These are phyloP conservation scores for Aplysia californica DNA, from an alignment of 1,140 invertebrate genomes.

Conservation along the genomic window DNA sequence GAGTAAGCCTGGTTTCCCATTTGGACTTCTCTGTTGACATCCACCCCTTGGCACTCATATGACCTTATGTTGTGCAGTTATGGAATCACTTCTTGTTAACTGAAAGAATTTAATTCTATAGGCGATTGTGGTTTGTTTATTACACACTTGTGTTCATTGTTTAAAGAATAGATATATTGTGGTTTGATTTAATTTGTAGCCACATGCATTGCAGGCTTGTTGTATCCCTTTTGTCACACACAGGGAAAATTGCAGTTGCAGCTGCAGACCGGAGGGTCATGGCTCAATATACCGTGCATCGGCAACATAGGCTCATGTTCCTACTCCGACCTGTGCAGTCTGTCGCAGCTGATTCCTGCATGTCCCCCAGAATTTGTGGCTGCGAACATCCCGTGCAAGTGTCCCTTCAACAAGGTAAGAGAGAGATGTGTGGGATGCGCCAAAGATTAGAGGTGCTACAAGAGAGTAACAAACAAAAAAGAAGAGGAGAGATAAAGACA, in stretches of 20 bases:
- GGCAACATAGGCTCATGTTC: constrained; percentile 16
- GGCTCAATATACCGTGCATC: constrained; percentile 22
- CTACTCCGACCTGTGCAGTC: neutral
- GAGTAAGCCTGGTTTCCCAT: no score
- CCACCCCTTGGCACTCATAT: no score
- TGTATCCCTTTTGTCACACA: no score
- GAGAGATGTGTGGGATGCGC: neutral
- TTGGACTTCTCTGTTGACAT: no score
- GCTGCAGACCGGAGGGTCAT: neutral
- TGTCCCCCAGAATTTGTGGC: constrained; percentile 6
- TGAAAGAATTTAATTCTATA: no score
- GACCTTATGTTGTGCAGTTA: no score
- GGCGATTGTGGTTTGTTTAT: no score
- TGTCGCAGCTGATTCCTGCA: neutral
- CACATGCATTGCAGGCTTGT: no score
- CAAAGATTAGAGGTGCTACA: neutral
- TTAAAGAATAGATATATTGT: no score
- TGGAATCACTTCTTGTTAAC: no score
- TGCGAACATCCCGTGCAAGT: constrained; percentile 6
- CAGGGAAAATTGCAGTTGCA: neutral
- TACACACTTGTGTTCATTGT: no score
- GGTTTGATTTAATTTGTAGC: no score
- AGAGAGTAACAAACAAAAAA: neutral
- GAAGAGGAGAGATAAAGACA: neutral
- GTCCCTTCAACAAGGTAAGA: constrained; percentile 19